Evolutionary conservation across 2,797 vertebrate species (phyloP).

Genomic region (Zenarchopterus dispar): DNA sequence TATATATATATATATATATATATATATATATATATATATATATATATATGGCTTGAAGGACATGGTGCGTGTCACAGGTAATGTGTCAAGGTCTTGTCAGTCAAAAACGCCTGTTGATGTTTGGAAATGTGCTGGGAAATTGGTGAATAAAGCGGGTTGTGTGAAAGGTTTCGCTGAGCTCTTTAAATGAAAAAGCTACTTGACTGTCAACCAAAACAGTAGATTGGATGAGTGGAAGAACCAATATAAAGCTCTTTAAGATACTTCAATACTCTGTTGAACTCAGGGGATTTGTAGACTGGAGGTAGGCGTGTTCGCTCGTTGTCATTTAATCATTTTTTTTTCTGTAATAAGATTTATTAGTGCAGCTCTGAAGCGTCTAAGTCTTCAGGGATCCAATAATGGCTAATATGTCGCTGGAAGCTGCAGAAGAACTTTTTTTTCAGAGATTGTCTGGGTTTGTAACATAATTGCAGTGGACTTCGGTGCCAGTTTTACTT

Average conservation of each 20-base stretch:
- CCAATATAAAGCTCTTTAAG: neutral
- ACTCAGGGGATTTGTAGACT: neutral
- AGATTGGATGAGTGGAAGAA: neutral
- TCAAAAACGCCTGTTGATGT: conserved; percentile 33
- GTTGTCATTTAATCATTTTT: neutral
- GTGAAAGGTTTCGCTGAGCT: neutral
- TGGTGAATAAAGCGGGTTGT: too few relatives aligned
- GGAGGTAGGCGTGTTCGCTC: neutral
- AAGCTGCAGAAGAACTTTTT: neutral
- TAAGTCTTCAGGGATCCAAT: too few relatives aligned
- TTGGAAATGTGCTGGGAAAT: neutral
- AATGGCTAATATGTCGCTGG: neutral
- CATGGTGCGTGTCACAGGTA: neutral
- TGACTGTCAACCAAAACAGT: neutral
- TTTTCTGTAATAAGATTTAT: neutral
- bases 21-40: too few relatives aligned
- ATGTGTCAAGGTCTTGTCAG: conserved; percentile 6
- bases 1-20: too few relatives aligned
- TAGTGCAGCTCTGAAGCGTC: neutral
- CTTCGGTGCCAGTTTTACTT: too few relatives aligned
- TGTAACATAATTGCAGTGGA: too few relatives aligned
- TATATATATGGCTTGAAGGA: conserved; percentile 4
- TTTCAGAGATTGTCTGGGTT: too few relatives aligned
- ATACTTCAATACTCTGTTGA: neutral
- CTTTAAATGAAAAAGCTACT: neutral